phyloP scores from a whole-genome alignment of 2,113 vertebrate genomes.

The Corynorhinus townsendii region DNA sequence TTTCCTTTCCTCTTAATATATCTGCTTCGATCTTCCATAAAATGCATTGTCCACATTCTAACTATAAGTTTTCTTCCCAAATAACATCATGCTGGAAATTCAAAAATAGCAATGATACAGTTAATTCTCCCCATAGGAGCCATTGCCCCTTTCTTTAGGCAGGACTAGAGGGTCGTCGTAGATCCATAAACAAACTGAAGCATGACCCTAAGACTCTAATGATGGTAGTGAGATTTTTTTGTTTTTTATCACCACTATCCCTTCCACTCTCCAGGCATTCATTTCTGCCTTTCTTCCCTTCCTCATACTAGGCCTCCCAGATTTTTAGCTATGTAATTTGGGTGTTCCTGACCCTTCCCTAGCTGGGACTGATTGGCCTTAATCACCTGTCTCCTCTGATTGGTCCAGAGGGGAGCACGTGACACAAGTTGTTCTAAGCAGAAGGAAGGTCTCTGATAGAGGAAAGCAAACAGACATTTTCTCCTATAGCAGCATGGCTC shows the following conservation, averaged over 20 bases:
- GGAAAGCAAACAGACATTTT: neutral
- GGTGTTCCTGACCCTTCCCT: neutral
- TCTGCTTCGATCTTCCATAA: neutral
- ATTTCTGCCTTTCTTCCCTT: neutral
- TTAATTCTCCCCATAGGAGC: neutral
- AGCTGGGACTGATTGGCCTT: neutral
- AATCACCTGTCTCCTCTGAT: neutral
- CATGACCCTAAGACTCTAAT: neutral
- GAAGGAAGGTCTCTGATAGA: neutral
- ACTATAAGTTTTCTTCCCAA: neutral
- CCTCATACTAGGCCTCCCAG: neutral
- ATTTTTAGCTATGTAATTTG: neutral
- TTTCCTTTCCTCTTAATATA: neutral
- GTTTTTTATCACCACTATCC: neutral
- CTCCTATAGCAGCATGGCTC: neutral
- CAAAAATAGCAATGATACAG: neutral
- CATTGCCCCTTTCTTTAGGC: neutral
- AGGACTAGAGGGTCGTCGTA: neutral
- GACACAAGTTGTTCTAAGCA: neutral
- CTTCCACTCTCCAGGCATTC: neutral
- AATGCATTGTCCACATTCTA: neutral
- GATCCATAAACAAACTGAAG: neutral
- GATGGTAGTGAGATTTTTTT: neutral
- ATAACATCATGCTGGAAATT: neutral
- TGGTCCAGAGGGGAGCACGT: neutral